A percentile compares a stretch with the other conserved stretches of the same genome.
Conservation (phyloP, 2,888 invertebrate genomes). For the Neoitamus cyanurus region DNA sequence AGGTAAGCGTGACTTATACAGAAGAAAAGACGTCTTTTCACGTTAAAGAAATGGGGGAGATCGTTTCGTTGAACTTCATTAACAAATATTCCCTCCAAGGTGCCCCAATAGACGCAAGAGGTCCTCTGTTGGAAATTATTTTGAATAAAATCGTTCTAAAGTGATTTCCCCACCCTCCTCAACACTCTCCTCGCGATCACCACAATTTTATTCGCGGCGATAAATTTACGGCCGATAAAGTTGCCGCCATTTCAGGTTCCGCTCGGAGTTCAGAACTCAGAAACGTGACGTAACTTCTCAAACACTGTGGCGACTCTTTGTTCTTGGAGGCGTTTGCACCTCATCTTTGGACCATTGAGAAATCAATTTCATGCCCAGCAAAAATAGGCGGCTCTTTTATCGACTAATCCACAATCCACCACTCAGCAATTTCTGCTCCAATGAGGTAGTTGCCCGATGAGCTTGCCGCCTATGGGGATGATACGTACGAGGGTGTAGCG, state of each 20-base stretch:
- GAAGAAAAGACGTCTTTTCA: too few species aligned
- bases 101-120: not conserved
- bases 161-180: not conserved
- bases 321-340: not conserved
- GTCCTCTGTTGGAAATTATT: not conserved
- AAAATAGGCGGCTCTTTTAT: not conserved
- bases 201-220: not conserved
- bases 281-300: not conserved
- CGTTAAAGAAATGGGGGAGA: too few species aligned
- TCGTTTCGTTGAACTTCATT: too few species aligned
- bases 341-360: not conserved
- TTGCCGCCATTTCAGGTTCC: not conserved
- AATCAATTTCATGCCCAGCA: constrained; percentile 31
- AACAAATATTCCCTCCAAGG: too few species aligned
- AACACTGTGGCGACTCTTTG: not conserved
- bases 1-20: too few species aligned
- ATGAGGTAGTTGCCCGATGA: not conserved
- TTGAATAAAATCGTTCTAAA: not conserved
- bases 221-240: not conserved
- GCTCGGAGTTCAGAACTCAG: not conserved
- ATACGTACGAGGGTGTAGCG: not conserved
- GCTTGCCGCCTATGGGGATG: not conserved
- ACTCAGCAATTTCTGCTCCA: not conserved
- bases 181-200: not conserved
- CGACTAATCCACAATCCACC: not conserved